These are phyloP conservation scores for Aplysia californica DNA, from an alignment of 1,140 invertebrate genomes.

Conservation along the genomic window DNA sequence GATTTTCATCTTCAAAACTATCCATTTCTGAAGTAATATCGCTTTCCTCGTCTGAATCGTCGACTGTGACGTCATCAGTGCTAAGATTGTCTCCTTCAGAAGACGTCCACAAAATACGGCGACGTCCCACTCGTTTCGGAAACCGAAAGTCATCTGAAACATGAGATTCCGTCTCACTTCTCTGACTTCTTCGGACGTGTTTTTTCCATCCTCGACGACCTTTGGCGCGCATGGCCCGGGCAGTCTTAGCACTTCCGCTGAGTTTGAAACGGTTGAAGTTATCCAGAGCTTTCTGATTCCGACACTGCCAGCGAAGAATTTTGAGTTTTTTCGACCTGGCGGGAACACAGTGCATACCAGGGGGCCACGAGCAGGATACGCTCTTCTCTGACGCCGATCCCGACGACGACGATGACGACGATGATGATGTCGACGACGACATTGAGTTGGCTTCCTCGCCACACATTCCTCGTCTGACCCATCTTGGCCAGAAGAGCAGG, in stretches of 20 bases:
- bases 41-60: background rate
- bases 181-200: background rate
- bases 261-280: conserved; percentile 31
- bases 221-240: conserved; percentile 2
- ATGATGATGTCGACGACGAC: conserved; percentile 71
- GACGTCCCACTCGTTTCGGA: conserved; percentile 12
- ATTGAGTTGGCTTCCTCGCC: conserved; percentile 52
- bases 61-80: background rate
- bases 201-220: conserved; percentile 4
- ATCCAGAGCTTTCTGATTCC: conserved; percentile 37
- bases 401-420: conserved; percentile 60
- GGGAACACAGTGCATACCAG: conserved; percentile 70
- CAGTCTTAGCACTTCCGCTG: no score
- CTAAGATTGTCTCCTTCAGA: background rate
- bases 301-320: conserved; percentile 69
- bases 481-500: conserved; percentile 72
- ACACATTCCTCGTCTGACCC: conserved; percentile 71
- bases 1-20: no score
- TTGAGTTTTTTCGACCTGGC: conserved; percentile 54
- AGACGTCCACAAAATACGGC: background rate
- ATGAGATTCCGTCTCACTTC: background rate
- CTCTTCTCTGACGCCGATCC: conserved; percentile 30
- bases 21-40: background rate
- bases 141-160: background rate
- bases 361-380: conserved; percentile 71